Percentiles rank a stretch among this genome's conserved stretches.
These are phyloP conservation scores for Typhlomys cinereus DNA, from an alignment of 2,113 vertebrate species.

Conservation along the genomic window DNA sequence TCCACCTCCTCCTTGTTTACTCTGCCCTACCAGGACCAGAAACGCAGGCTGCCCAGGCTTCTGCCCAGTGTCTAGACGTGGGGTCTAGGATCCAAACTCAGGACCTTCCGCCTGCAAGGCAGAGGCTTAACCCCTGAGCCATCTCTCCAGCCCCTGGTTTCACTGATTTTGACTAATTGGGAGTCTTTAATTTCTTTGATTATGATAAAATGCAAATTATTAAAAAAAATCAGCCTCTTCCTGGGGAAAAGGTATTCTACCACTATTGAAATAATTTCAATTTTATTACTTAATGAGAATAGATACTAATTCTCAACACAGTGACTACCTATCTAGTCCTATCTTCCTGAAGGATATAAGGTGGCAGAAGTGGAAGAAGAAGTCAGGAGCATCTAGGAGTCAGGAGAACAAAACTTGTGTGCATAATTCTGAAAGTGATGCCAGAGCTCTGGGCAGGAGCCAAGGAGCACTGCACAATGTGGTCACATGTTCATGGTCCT, in stretches of 20 bases:
- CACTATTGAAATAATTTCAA: background rate
- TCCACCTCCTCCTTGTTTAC: no score
- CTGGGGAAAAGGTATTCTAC: background rate
- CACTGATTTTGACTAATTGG: background rate
- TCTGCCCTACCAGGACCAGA: no score
- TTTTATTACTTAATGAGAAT: background rate
- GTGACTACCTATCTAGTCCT: background rate
- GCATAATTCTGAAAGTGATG: background rate
- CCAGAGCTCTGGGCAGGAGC: background rate
- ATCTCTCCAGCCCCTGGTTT: no score
- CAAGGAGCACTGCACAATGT: background rate
- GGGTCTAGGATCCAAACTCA: no score
- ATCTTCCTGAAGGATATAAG: background rate
- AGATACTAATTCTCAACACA: background rate
- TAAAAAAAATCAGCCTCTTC: conserved; percentile 56
- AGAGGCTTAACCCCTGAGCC: no score
- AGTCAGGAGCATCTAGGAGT: background rate
- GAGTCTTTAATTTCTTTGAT: conserved; percentile 43
- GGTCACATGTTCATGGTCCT: background rate
- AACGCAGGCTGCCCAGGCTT: no score
- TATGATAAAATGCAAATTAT: conserved; percentile 10
- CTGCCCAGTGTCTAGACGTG: no score
- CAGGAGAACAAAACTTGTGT: conserved; percentile 14
- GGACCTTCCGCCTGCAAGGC: no score
- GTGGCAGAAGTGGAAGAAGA: background rate